Evolutionary conservation across 2,888 invertebrate species (phyloP), one percentile per base, ranked within the genome.

Genomic region (Cephus rjabovi): DNA sequence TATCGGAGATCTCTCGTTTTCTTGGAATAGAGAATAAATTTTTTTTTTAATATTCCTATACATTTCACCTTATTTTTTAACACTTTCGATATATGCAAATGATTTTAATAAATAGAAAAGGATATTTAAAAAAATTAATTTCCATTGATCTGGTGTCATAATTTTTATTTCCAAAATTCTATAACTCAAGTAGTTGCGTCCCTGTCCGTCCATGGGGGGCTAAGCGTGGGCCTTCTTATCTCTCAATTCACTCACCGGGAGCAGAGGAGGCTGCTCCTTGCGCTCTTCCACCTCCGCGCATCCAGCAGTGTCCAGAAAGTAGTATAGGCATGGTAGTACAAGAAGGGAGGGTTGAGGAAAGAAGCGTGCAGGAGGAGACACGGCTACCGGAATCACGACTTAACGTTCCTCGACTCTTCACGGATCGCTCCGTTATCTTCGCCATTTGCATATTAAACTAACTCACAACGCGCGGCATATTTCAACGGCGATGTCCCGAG

Each of bases 361-460:
- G 80, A 74, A 73, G 69, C 33, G 81, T 79, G 82, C 81, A 82
- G 84, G 83, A 81, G 86, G 85, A 87, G 88, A 89, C 89, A 91
- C 87, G 89, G 91, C 91, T 91, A 91, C 91, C 86, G 90, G 90
- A 91, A 90, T 91, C 90, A 91, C 90, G 90, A 91, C 90, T 90
- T 87, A 87, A 89, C 88, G 87, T 88, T 87, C 87, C 86, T 84
- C 83, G 80, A 85, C 88, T 90, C 89, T 90, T 89, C 87, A 87
- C 87, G 87, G 86, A 90, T 90, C 89, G 87, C 85, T 82, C 87
- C 88, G 89, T 90, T 91, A 91, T 91, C 91, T 90, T 84, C 79
- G 84, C 87, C 88, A 91, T 91, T 91, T 91, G 90, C 91, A 91
- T 91, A 91, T 91, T 91, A 91, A 91, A 91, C 90, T 91, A 91